Conservation (phyloP, 2,113 vertebrate species). For the Ancistrus triradiatus region DNA sequence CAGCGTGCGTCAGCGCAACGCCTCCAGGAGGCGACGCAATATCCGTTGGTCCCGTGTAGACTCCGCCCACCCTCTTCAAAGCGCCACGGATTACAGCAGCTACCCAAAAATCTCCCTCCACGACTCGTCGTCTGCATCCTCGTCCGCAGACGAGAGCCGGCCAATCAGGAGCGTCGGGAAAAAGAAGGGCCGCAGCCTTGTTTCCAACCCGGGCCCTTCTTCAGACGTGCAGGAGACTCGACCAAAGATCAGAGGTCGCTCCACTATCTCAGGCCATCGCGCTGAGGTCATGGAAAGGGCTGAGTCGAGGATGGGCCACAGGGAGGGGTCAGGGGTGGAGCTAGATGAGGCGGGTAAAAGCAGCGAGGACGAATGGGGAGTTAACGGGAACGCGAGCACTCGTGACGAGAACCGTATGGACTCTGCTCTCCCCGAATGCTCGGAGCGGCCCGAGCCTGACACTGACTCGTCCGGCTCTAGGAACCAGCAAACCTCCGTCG, state of each 20-base stretch:
- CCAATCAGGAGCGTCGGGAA: constrained; percentile 10
- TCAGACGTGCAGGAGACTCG: constrained; percentile 49
- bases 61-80: constrained; percentile 64
- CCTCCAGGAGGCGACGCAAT: constrained; percentile 76
- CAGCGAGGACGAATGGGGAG: constrained; percentile 30
- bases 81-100: constrained; percentile 84
- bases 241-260: constrained; percentile 23
- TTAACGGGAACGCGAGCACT: constrained; percentile 4
- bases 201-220: constrained; percentile 57
- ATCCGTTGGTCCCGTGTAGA: constrained; percentile 64
- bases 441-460: constrained; percentile 52
- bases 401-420: constrained; percentile 25
- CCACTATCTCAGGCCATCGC: constrained; percentile 28
- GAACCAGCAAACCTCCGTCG: constrained; percentile 52
- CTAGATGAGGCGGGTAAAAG: constrained; percentile 30
- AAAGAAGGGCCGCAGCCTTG: constrained; percentile 47
- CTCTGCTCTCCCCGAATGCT: constrained; percentile 36
- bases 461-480: constrained; percentile 58
- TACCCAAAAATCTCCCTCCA: constrained; percentile 89
- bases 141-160: constrained; percentile 57
- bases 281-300: constrained; percentile 43
- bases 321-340: constrained; percentile 14
- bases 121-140: constrained; percentile 79
- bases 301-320: constrained; percentile 34
- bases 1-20: constrained; percentile 81